phyloP scores from a whole-genome alignment of 2,888 invertebrate species.

The Lymantria monacha region DNA sequence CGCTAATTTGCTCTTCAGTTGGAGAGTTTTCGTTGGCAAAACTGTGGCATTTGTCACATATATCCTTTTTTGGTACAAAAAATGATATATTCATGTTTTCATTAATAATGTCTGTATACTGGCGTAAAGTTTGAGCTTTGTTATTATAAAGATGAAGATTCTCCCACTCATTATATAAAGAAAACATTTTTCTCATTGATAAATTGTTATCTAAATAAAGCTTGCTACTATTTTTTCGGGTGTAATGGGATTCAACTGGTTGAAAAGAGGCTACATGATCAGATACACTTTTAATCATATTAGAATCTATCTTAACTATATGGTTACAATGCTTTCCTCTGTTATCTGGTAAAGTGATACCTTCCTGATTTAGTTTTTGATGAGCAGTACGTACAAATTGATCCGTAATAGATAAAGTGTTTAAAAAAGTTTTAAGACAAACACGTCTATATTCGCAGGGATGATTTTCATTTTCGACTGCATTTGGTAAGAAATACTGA shows the following conservation, averaged over 20 bases:
- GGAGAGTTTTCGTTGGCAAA: constrained; percentile 1
- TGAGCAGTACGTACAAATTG: constrained; percentile 15
- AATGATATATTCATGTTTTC: constrained; percentile 6
- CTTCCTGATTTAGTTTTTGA: constrained; percentile 8
- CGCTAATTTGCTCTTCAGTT: neutral
- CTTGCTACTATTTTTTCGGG: constrained; percentile 14
- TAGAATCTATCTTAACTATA: constrained; percentile 2
- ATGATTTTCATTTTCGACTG: neutral
- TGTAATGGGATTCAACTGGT: constrained; percentile 14
- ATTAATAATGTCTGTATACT: constrained; percentile 14
- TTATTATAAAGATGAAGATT: constrained; percentile 8
- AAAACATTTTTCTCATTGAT: constrained; percentile 14
- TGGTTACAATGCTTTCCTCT: constrained; percentile 18
- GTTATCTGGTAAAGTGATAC: constrained; percentile 6
- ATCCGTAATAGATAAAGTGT: constrained; percentile 10
- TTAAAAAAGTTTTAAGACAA: constrained; percentile 9
- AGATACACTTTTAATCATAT: constrained; percentile 10
- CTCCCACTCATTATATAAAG: constrained; percentile 19
- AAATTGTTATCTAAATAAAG: constrained; percentile 13
- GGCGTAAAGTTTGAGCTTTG: constrained; percentile 10
- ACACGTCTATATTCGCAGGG: constrained; percentile 4
- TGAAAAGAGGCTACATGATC: constrained; percentile 13
- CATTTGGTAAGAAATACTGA: constrained; percentile 8
- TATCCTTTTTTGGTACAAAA: constrained; percentile 5
- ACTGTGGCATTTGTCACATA: constrained; percentile 9